Percentiles rank a stretch among this genome's conserved stretches.
Conservation (phyloP, 2,888 invertebrate species). For the Odontothrips loti region DNA sequence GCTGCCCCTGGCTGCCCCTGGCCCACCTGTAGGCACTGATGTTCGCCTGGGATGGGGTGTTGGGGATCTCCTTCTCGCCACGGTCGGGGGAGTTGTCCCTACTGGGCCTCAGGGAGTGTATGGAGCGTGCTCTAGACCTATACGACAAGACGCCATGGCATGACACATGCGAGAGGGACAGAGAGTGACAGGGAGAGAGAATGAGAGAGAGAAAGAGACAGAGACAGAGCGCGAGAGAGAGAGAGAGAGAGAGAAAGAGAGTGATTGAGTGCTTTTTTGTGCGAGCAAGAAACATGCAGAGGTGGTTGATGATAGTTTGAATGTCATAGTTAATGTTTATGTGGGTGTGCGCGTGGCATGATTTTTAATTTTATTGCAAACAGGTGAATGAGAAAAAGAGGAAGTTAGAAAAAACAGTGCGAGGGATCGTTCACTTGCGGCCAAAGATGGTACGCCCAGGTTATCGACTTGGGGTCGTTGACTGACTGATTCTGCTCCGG, state of each 20-base stretch:
- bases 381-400: no score
- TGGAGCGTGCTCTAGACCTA: neutral
- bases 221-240: neutral
- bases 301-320: no score
- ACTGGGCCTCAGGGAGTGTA: conserved; percentile 17
- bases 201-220: neutral
- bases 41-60: neutral
- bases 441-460: no score
- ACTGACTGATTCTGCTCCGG: no score
- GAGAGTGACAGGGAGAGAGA: neutral
- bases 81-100: conserved; percentile 11
- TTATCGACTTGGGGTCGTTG: no score
- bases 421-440: no score
- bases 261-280: neutral
- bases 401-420: no score
- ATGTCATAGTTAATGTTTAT: no score
- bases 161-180: neutral
- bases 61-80: neutral
- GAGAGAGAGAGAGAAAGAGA: neutral
- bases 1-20: neutral
- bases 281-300: neutral
- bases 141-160: neutral
- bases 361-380: no score
- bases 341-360: no score
- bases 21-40: conserved; percentile 23